Base-by-base conservation (phyloP, 1,140 invertebrate species). In the Pachyrhynchus sulphureomaculatus region DNA sequence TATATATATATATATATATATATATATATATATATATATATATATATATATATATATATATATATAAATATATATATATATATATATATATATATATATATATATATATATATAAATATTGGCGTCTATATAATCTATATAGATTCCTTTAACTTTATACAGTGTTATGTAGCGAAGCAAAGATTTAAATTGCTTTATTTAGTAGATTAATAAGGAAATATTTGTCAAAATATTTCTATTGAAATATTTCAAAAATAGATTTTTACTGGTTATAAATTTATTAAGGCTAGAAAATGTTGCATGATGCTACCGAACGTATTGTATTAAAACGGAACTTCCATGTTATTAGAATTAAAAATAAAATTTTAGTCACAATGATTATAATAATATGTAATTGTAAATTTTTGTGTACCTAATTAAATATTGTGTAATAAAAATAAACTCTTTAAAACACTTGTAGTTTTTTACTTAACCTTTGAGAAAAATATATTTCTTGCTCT, bases 331-430 rank as follows among this genome's bases (percentile, higher is more conserved):
- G 21, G 17, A 48, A 10, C 36, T 48, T 58, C 13, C 45, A 47
- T 56, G 41, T 44, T 44, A 44, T 56, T 53, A 52, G 39, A 53
- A 9, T 33, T 37, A 47, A 62, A 54, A 29, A 53, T 23, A 33
- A 23, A 44, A 44, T 52, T 47, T 64, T 64, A 64, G 54, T 64
- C 54, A 55, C 33, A 61, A 39, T 60, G 53, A 54, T 13, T 32
- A 55, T 60, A 52, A 44, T 57, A 56, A 48, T 58, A 53, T 55
- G 45, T 51, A 56, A 66, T 69, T 71, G 70, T 71, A 71, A 69
- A 71, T 71, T 71, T 67, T 69, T 71, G 68, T 71, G 68, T 71
- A 71, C 68, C 70, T 69, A 69, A 70, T 70, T 57, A 66, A 60
- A 39, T 59, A 56, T 63, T 59, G 57, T 59, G 57, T 59, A 59